Base-by-base conservation (phyloP, 2,797 vertebrate species). In the Phalanger gymnotis region DNA sequence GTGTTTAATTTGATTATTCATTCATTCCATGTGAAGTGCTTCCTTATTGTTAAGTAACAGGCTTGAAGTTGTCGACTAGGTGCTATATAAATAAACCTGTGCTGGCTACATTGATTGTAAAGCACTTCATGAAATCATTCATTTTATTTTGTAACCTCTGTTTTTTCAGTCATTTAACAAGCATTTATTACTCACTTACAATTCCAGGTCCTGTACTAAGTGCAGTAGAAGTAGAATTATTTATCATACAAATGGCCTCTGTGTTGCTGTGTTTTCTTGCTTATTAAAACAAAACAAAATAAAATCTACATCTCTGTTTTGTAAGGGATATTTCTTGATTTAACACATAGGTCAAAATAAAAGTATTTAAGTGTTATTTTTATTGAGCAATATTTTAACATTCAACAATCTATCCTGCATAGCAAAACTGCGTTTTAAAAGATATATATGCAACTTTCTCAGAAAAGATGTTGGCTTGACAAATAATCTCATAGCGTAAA, bases 341-440 rank as follows among this genome's bases (percentile, higher is more conserved):
- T 47, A 47, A 25, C 3, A 47, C 4, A 25, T 47, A 47, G 9
- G 27, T 81, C 0, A 3, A 81, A 47, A 81, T 54, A 53, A 3
- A 34, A 53, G 2, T 13, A 22, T 19, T 90, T 16, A 51, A 28
- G 28, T 97, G 95, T 95, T 56, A 30, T 96, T n/a, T 92, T 96
- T 56, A 6, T 51, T 91, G 93, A 96, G 66, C 52, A 96, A 56
- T 90, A 96, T 57, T 93, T 93, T 97, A 96, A 90, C 7, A 90
- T 34, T 96, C 93, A 94, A 47, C 30, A 92, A 0, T 93, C 54
- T 93, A 90, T 92, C 51, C 55, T 91, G 51, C 34, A 28, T 94
- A 93, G 27, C 34, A 94, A 73, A 89, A 93, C 51, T 95, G 52
- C n/a, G 89, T 95, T 97, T 98, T 97, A 57, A 89, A 91, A 92